phyloP scores from a whole-genome alignment of 2,113 vertebrate genomes.

The Protomyctophum bolini region DNA sequence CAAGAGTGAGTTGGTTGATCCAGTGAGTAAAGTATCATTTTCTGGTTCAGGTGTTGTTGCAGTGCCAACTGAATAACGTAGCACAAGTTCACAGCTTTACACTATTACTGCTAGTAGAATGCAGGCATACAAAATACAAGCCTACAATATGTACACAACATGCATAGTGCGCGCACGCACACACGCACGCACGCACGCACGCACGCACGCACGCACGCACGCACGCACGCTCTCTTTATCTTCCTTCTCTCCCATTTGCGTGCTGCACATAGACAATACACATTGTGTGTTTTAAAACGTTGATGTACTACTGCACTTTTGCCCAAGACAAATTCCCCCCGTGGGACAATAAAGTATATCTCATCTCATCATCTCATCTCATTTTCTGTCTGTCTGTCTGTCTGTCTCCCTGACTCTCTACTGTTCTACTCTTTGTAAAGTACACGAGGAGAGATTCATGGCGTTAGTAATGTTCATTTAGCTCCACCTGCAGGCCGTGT shows the following conservation, averaged over 20 bases:
- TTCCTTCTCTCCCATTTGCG: background rate
- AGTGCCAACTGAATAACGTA: too few species aligned
- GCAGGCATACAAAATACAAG: constrained; percentile 3
- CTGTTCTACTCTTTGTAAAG: constrained; percentile 48
- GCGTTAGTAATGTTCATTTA: constrained; percentile 75
- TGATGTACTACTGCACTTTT: too few species aligned
- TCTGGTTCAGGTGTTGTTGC: too few species aligned
- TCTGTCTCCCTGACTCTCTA: constrained; percentile 20
- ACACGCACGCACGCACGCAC: background rate
- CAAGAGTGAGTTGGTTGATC: too few species aligned
- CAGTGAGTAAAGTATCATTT: too few species aligned
- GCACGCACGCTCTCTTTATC: background rate
- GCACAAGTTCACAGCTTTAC: too few species aligned
- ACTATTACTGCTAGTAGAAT: too few species aligned
- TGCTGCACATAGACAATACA: too few species aligned
- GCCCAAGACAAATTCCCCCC: too few species aligned
- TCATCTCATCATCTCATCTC: too few species aligned
- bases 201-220: background rate
- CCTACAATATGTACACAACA: background rate
- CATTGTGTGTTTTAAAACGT: too few species aligned
- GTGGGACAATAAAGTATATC: too few species aligned
- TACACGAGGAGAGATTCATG: constrained; percentile 72
- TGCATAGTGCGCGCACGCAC: background rate
- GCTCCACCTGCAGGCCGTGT: constrained; percentile 90
- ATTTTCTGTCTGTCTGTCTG: constrained; percentile 10